Evolutionary conservation across 2,888 invertebrate genomes (phyloP).

Genomic region (Temnothorax rugatulus): DNA sequence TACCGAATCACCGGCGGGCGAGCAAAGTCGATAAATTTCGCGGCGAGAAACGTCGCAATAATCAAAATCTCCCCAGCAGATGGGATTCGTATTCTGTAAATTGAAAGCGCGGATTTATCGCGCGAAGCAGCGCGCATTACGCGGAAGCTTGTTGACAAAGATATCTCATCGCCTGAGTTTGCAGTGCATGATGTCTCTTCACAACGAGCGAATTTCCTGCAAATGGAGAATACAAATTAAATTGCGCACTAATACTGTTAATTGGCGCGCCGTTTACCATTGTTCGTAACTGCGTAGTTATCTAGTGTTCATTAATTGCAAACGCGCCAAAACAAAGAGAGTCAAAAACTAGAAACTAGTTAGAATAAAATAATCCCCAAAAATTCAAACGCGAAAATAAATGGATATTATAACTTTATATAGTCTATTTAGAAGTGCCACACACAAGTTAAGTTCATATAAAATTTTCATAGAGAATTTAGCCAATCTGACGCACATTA

Average conservation of each 20-base stretch:
- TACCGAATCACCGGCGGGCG: neutral
- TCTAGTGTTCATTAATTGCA: conserved; percentile 17
- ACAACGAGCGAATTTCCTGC: conserved; percentile 16
- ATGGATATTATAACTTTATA: neutral
- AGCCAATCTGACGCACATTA: no score
- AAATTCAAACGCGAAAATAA: neutral
- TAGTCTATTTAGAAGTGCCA: neutral
- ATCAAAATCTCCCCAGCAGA: conserved; percentile 50
- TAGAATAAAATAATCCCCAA: neutral
- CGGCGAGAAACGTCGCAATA: conserved; percentile 26
- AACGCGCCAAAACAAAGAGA: neutral
- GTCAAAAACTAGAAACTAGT: neutral
- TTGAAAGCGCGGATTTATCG: conserved; percentile 47
- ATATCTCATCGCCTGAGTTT: conserved; percentile 41
- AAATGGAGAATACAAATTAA: conserved; percentile 38
- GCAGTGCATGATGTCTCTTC: conserved; percentile 37
- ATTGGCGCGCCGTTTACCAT: conserved; percentile 4
- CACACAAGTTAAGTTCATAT: neutral
- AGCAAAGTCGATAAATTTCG: conserved; percentile 39
- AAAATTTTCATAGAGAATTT: neutral
- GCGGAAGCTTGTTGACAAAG: conserved; percentile 47
- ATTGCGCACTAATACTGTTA: conserved; percentile 30
- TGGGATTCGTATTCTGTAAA: conserved; percentile 49
- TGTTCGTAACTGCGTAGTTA: neutral
- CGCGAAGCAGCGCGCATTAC: conserved; percentile 29